Evolutionary conservation across 2,888 invertebrate genomes (phyloP).

Genomic region (Phasia obesa): DNA sequence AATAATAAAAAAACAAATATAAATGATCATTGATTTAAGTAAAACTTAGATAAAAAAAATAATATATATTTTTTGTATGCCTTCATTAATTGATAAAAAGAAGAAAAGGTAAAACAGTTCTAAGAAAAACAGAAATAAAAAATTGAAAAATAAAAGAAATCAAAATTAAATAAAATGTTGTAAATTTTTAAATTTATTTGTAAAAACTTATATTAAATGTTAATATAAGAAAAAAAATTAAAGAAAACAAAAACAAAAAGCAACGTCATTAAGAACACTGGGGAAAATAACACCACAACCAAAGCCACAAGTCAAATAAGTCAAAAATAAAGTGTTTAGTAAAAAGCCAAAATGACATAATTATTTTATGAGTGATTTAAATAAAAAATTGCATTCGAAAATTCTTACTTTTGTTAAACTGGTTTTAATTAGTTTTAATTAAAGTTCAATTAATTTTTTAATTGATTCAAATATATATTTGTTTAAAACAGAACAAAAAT

Average conservation of each 20-base stretch:
- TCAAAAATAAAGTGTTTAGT: no score
- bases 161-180: conserved; percentile 36
- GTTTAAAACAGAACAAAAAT: no score
- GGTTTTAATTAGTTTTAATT: no score
- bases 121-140: conserved; percentile 14
- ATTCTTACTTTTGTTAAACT: no score
- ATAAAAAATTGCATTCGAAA: no score
- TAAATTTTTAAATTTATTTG: conserved; percentile 41
- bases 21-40: conserved; percentile 61
- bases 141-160: background rate
- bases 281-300: conserved; percentile 80
- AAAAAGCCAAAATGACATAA: no score
- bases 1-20: background rate
- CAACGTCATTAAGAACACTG: conserved; percentile 75
- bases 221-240: conserved; percentile 58
- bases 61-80: conserved; percentile 69
- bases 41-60: conserved; percentile 53
- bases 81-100: conserved; percentile 49
- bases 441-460: no score
- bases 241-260: conserved; percentile 1
- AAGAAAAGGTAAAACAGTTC: conserved; percentile 20
- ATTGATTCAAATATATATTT: no score
- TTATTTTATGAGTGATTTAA: no score
- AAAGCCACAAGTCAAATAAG: conserved; percentile 22
- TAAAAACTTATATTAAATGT: conserved; percentile 47